These are phyloP conservation scores for Amiota minor DNA, from an alignment of 2,888 invertebrate genomes.

Conservation along the genomic window DNA sequence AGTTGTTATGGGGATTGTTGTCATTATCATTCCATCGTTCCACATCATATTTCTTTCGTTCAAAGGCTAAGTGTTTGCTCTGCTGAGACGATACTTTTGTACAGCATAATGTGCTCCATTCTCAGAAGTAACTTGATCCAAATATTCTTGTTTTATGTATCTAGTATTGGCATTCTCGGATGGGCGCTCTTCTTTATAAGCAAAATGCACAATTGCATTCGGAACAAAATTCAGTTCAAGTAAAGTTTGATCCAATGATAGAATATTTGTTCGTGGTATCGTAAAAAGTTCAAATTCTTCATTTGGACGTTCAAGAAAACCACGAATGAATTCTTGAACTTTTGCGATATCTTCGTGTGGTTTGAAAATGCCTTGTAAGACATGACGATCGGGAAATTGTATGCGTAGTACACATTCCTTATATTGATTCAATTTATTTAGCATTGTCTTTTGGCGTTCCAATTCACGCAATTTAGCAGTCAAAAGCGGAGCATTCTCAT, in stretches of 20 bases:
- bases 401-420: conserved; percentile 86
- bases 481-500: conserved; percentile 83
- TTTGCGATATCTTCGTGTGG: conserved; percentile 83
- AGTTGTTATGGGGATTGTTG: not conserved
- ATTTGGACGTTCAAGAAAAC: conserved; percentile 79
- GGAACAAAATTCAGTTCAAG: conserved; percentile 85
- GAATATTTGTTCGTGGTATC: conserved; percentile 85
- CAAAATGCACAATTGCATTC: conserved; percentile 84
- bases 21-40: no score
- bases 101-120: conserved; percentile 81
- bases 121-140: conserved; percentile 78
- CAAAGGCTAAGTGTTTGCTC: conserved; percentile 67
- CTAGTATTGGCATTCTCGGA: conserved; percentile 47
- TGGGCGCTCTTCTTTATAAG: conserved; percentile 74
- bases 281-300: conserved; percentile 86
- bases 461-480: conserved; percentile 79
- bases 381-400: conserved; percentile 88
- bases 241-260: conserved; percentile 78
- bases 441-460: conserved; percentile 76
- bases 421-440: conserved; percentile 80
- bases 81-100: conserved; percentile 76
- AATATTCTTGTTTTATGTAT: conserved; percentile 74
- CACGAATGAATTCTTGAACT: conserved; percentile 83
- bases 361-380: conserved; percentile 89
- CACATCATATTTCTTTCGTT: not conserved